Conservation (phyloP, 2,113 vertebrate species). For the Galemys pyrenaicus region DNA sequence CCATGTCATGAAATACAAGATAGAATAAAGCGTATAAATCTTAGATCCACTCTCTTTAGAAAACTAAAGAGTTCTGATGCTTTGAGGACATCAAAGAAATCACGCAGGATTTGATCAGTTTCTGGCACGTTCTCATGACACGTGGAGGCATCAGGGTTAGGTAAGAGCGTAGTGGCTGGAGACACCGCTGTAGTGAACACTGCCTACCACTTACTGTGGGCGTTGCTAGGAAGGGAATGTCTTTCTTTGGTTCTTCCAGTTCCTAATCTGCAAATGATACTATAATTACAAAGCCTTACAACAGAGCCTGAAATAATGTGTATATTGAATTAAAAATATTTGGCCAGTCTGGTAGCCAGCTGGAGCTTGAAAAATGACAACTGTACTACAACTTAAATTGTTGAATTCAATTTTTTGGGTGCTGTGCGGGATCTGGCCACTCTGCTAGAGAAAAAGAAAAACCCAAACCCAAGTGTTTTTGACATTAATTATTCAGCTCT, state of each 20-base stretch:
- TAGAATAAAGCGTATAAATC: background rate
- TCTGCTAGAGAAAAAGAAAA: background rate
- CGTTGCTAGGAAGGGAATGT: background rate
- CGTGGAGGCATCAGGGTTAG: background rate
- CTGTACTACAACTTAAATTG: background rate
- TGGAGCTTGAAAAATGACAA: background rate
- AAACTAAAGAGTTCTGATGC: background rate
- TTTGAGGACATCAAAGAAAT: background rate
- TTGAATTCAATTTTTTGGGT: background rate
- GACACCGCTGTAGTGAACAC: background rate
- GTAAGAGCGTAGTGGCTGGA: background rate
- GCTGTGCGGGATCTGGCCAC: background rate
- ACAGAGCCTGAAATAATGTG: background rate
- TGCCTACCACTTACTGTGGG: background rate
- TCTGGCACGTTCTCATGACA: background rate
- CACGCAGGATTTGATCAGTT: background rate
- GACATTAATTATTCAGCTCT: background rate
- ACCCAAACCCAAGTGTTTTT: background rate
- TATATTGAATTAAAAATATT: background rate
- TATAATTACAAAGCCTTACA: background rate
- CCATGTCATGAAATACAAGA: background rate
- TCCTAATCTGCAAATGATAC: background rate
- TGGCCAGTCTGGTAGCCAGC: background rate
- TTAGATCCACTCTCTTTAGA: background rate
- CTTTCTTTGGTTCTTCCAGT: background rate